phyloP scores from a whole-genome alignment of 2,113 vertebrate genomes.

The Cheirogaleus medius region DNA sequence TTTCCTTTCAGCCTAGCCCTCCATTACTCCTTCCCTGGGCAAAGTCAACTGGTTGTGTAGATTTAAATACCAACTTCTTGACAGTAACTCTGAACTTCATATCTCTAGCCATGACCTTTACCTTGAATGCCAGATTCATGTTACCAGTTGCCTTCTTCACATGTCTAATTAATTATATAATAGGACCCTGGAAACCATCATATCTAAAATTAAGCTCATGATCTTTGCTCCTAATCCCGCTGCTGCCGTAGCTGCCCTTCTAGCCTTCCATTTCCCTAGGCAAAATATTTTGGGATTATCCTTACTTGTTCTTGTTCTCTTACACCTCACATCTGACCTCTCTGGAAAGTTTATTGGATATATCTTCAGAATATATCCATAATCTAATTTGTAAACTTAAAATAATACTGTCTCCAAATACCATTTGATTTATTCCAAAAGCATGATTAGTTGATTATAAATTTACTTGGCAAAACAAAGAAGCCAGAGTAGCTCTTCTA shows the following conservation, averaged over 20 bases:
- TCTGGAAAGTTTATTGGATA: background rate
- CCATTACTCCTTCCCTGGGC: background rate
- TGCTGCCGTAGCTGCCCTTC: background rate
- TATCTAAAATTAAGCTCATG: background rate
- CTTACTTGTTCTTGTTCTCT: background rate
- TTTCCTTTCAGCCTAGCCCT: background rate
- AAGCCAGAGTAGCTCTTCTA: background rate
- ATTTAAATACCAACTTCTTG: background rate
- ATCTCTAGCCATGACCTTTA: background rate
- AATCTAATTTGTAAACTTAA: background rate
- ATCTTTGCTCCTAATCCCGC: background rate
- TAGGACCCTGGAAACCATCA: background rate
- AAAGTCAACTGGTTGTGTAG: background rate
- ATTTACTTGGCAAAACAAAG: background rate
- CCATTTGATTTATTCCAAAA: slow-evolving; percentile 2
- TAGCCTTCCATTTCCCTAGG: background rate
- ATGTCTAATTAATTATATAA: background rate
- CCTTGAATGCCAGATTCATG: background rate
- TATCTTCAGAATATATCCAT: background rate
- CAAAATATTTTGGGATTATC: background rate
- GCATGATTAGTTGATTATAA: background rate
- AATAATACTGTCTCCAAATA: background rate
- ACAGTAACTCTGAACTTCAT: background rate
- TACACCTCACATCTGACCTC: background rate
- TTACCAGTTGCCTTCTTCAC: background rate